Conservation (phyloP, 2,797 vertebrate genomes). For the Lacerta agilis region DNA sequence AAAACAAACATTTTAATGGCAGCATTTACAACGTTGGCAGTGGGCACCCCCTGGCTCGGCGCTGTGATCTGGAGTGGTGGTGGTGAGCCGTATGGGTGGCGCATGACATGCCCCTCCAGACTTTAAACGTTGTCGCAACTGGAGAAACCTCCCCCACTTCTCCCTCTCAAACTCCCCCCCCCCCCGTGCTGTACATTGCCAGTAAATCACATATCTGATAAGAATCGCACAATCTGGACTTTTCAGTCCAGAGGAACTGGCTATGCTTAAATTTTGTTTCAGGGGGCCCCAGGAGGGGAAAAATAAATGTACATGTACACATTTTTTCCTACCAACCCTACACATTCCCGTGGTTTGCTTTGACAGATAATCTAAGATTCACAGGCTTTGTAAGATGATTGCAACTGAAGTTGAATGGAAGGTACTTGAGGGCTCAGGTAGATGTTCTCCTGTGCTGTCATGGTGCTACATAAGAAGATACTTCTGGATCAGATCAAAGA, state of each 20-base stretch:
- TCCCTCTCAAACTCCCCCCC: neutral
- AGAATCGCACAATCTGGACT: slow-evolving; percentile 58
- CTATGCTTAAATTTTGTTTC: neutral
- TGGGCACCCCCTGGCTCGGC: slow-evolving; percentile 31
- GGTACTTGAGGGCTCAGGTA: neutral
- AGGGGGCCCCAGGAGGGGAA: slow-evolving; percentile 30
- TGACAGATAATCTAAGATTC: slow-evolving; percentile 28
- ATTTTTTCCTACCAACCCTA: neutral
- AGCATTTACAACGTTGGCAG: slow-evolving; percentile 76
- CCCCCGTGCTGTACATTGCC: neutral
- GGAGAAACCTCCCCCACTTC: slow-evolving; percentile 28
- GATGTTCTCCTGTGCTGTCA: neutral
- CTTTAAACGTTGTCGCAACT: slow-evolving; percentile 4
- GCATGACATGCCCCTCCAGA: slow-evolving; percentile 43
- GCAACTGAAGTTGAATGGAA: slow-evolving; percentile 45
- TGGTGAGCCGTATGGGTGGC: slow-evolving; percentile 59
- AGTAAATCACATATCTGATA: slow-evolving; percentile 67
- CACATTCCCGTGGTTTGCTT: neutral
- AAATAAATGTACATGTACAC: neutral
- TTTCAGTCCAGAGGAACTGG: slow-evolving; percentile 34
- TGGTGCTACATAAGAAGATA: too few relatives aligned
- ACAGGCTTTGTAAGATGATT: slow-evolving; percentile 54
- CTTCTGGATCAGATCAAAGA: too few relatives aligned
- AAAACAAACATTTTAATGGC: slow-evolving; percentile 84
- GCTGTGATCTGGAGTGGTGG: slow-evolving; percentile 47